phyloP scores from a whole-genome alignment of 2,888 invertebrate species.

The Elysia crispata region DNA sequence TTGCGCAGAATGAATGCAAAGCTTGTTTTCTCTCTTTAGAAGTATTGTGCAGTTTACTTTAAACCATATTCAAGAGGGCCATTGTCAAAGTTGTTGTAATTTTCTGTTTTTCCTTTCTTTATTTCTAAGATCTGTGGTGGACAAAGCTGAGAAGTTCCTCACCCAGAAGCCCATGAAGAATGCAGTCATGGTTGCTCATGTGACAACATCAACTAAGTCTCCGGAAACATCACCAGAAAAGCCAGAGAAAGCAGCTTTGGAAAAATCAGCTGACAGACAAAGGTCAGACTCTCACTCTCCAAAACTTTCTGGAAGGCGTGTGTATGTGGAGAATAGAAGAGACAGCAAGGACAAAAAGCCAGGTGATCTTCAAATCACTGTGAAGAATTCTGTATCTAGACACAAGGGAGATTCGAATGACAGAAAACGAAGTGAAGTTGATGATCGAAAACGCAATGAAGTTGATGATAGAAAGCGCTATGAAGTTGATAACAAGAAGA shows the following conservation, averaged over 20 bases:
- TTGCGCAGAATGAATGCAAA: no score
- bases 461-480: no score
- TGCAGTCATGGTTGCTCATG: constrained; percentile 40
- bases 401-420: constrained; percentile 14
- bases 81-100: background rate
- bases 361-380: constrained; percentile 56
- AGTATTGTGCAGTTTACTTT: background rate
- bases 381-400: constrained; percentile 36
- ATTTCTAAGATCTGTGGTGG: constrained; percentile 82
- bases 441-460: background rate
- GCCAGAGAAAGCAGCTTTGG: constrained; percentile 13
- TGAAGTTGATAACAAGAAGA: background rate
- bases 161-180: constrained; percentile 90
- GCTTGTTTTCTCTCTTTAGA: no score
- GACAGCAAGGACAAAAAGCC: constrained; percentile 53
- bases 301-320: constrained; percentile 52
- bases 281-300: constrained; percentile 42
- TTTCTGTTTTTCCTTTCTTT: constrained; percentile 9
- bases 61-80: background rate
- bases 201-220: constrained; percentile 33
- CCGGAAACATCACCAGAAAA: constrained; percentile 25
- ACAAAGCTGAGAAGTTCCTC: constrained; percentile 93
- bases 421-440: background rate
- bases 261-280: constrained; percentile 1
- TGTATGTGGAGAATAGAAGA: constrained; percentile 53